phyloP scores from a whole-genome alignment of 2,888 invertebrate genomes.

The Tachina lurida region DNA sequence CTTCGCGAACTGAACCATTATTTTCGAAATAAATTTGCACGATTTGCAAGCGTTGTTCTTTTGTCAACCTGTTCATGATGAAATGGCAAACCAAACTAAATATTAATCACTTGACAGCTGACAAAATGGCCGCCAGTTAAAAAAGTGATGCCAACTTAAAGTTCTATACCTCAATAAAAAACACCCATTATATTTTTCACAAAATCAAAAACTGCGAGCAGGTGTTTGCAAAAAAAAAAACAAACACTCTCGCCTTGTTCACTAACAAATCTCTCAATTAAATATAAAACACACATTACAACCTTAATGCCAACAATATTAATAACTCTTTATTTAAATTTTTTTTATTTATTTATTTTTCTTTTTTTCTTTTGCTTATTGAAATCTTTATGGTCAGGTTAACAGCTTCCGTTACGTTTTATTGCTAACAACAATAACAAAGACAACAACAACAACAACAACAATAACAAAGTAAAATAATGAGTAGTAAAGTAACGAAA shows the following conservation, averaged over 20 bases:
- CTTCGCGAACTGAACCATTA: too few species aligned
- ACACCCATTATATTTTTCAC: too few species aligned
- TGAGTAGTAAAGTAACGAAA: constrained; percentile 13
- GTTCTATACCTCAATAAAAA: too few species aligned
- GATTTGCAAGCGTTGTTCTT: too few species aligned
- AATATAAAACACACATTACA: neutral
- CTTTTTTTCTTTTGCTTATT: neutral
- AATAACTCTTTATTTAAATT: neutral
- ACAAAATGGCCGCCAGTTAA: too few species aligned
- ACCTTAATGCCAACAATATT: neutral
- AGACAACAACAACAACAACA: neutral
- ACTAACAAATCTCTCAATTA: neutral
- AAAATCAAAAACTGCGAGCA: too few species aligned
- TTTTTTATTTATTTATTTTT: neutral
- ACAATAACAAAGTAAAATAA: neutral
- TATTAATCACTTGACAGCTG: too few species aligned
- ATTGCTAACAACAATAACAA: constrained; percentile 33
- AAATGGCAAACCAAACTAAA: too few species aligned
- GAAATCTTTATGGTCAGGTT: constrained; percentile 66
- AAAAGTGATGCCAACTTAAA: too few species aligned
- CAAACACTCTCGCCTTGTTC: neutral
- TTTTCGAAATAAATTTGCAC: too few species aligned
- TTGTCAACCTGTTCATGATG: too few species aligned
- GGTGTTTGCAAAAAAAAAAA: neutral
- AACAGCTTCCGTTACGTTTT: constrained; percentile 67